These are phyloP conservation scores for Drosophila virilis DNA, from an alignment of 1,140 invertebrate species.

Conservation along the genomic window DNA sequence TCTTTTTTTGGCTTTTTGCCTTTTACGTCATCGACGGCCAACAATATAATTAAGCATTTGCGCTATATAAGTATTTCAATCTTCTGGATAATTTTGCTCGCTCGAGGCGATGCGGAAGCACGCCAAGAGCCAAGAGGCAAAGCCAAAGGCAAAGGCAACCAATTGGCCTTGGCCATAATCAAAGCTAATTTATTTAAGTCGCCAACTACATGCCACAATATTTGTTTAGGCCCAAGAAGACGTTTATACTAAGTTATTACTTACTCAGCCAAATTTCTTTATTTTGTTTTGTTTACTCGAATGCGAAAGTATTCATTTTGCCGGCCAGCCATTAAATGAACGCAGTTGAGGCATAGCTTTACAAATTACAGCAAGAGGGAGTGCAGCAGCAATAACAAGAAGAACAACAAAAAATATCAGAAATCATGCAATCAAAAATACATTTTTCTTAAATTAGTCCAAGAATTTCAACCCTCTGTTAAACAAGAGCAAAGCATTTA, in stretches of 20 bases:
- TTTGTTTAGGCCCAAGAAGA: constrained; percentile 41
- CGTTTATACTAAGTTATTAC: constrained; percentile 51
- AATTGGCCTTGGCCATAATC: constrained; percentile 58
- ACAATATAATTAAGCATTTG: constrained; percentile 68
- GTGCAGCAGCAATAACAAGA: constrained; percentile 15
- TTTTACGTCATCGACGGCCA: constrained; percentile 32
- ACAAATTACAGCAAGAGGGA: constrained; percentile 26
- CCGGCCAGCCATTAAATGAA: neutral
- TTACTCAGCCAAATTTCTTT: constrained; percentile 40
- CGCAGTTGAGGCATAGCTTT: neutral
- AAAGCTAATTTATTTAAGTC: constrained; percentile 77
- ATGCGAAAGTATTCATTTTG: neutral
- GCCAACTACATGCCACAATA: constrained; percentile 57
- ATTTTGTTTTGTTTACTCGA: constrained; percentile 20
- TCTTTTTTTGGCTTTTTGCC: neutral
- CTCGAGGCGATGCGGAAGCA: neutral
- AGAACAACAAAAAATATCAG: neutral
- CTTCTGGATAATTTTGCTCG: constrained; percentile 48
- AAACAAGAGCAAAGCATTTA: constrained; percentile 41
- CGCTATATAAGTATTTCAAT: constrained; percentile 61
- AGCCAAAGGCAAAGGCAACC: neutral
- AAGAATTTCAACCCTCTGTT: constrained; percentile 22
- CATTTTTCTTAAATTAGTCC: constrained; percentile 48
- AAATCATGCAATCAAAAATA: constrained; percentile 57
- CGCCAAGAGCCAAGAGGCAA: constrained; percentile 16